phyloP scores from a whole-genome alignment of 2,113 vertebrate genomes.

The Myiagra hebetior region DNA sequence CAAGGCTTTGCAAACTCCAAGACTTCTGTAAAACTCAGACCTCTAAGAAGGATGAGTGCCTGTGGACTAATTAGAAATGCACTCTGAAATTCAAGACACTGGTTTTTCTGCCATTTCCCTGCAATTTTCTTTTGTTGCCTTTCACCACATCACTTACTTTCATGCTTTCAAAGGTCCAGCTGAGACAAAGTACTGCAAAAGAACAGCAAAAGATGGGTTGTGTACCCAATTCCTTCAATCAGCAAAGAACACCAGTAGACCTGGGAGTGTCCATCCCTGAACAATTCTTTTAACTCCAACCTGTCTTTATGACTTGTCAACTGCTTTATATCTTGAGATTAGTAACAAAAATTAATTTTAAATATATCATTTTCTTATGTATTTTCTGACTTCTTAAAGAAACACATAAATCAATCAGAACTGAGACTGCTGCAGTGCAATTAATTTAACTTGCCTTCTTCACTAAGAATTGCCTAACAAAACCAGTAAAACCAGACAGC shows the following conservation, averaged over 20 bases:
- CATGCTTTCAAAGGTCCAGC: background rate
- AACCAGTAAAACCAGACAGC: background rate
- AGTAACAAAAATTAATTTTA: background rate
- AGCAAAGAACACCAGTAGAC: background rate
- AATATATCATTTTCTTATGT: background rate
- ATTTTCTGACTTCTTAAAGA: background rate
- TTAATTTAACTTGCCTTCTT: background rate
- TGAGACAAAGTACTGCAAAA: background rate
- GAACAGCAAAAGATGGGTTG: background rate
- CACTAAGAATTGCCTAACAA: background rate
- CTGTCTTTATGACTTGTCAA: background rate
- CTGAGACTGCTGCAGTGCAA: background rate
- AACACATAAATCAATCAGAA: background rate
- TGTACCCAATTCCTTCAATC: background rate
- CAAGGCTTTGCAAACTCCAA: background rate
- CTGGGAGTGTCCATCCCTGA: background rate
- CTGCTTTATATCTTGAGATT: accelerated
- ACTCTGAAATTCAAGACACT: background rate
- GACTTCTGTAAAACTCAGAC: background rate
- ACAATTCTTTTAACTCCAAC: background rate
- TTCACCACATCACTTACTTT: background rate
- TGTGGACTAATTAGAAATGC: background rate
- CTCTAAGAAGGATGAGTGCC: background rate
- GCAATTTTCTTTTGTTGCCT: background rate
- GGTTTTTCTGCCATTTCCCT: background rate